A percentile compares a stretch with the other conserved stretches of the same genome.
phyloP scores from a whole-genome alignment of 2,113 vertebrate genomes.

The Alosa alosa region DNA sequence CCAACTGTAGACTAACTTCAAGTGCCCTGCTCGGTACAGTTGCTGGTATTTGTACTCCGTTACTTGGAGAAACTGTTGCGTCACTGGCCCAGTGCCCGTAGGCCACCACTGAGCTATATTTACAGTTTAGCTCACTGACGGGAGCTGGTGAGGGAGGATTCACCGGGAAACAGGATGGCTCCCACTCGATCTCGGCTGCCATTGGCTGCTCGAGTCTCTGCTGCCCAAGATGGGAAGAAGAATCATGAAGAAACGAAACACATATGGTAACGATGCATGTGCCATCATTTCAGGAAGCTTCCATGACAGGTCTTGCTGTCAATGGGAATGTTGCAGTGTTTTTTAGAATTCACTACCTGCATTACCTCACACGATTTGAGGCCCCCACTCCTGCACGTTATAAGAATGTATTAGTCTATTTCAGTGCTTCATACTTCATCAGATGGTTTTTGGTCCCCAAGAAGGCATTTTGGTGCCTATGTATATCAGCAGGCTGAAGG shows the following conservation, averaged over 20 bases:
- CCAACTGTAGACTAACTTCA: background rate
- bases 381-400: too few species aligned
- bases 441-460: too few species aligned
- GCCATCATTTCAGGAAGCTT: background rate
- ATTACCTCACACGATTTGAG: too few species aligned
- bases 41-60: conserved; percentile 39
- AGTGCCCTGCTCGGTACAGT: background rate
- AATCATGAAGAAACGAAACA: background rate
- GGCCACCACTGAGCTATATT: conserved; percentile 56
- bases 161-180: background rate
- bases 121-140: conserved; percentile 25
- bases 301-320: background rate
- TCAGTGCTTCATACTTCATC: too few species aligned
- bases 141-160: background rate
- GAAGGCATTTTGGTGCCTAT: too few species aligned
- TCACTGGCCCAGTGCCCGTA: conserved; percentile 46
- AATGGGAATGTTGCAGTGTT: background rate
- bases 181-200: background rate
- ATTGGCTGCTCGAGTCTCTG: background rate
- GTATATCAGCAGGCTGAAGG: too few species aligned
- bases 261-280: background rate
- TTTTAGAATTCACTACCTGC: background rate
- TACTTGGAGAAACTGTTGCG: conserved; percentile 33
- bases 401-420: too few species aligned
- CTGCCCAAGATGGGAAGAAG: background rate